Evolutionary conservation across 2,113 vertebrate genomes (phyloP).

Genomic region (Aldabrachelys gigantea): DNA sequence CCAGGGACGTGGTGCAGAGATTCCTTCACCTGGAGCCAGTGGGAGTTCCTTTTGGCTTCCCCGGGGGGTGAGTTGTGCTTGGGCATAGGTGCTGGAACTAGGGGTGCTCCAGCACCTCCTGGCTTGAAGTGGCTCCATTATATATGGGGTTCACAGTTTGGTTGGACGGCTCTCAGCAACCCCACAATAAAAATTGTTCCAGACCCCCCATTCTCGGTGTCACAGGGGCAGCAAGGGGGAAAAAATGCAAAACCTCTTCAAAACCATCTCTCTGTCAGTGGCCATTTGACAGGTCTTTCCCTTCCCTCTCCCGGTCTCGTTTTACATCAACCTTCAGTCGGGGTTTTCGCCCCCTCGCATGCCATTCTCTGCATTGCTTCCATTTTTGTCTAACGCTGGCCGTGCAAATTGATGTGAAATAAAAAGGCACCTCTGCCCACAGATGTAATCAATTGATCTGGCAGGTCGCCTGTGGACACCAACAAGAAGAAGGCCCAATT

Average conservation of each 20-base stretch:
- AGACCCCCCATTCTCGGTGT: background rate
- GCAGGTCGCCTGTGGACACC: constrained; percentile 74
- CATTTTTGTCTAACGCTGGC: constrained; percentile 69
- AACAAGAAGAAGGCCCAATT: constrained; percentile 58
- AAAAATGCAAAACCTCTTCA: background rate
- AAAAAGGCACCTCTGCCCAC: constrained; percentile 77
- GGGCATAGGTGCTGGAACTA: no score
- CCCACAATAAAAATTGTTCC: no score
- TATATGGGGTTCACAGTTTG: no score
- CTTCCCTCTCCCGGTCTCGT: background rate
- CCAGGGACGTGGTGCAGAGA: background rate
- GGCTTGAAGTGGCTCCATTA: no score
- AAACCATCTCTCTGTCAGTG: background rate
- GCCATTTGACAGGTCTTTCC: background rate
- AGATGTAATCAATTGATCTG: constrained; percentile 80
- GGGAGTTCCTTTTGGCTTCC: background rate
- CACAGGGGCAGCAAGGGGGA: background rate
- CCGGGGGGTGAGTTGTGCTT: background rate
- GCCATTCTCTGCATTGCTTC: constrained; percentile 50
- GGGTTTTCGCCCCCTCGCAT: background rate
- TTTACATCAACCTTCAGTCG: constrained; percentile 45
- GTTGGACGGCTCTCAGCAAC: no score
- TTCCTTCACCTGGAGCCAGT: background rate
- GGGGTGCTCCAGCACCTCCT: no score
- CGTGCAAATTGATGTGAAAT: constrained; percentile 86